Evolutionary conservation across 2,797 vertebrate genomes (phyloP).

Genomic region (Denticeps clupeoides): DNA sequence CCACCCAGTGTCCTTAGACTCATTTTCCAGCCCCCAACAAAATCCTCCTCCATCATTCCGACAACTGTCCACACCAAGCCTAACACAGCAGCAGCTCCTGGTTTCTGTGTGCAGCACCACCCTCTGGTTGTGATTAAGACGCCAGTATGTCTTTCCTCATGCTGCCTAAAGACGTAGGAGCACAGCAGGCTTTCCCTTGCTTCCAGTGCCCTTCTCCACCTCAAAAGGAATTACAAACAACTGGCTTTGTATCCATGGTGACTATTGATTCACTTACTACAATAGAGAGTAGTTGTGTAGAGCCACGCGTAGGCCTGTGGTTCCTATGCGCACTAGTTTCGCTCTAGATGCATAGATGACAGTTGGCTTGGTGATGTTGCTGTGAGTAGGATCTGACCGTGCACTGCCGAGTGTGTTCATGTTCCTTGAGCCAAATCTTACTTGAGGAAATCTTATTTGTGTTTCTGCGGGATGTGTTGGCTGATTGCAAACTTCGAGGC

Average conservation of each 20-base stretch:
- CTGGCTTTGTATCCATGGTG: constrained; percentile 59
- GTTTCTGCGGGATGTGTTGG: too few relatives aligned
- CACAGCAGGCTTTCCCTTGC: constrained; percentile 38
- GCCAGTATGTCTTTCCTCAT: constrained; percentile 46
- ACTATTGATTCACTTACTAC: constrained; percentile 44
- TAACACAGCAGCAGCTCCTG: too few relatives aligned
- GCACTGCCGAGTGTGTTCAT: neutral
- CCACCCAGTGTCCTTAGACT: too few relatives aligned
- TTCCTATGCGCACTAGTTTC: constrained; percentile 6
- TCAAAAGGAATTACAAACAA: constrained; percentile 45
- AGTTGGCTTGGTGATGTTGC: constrained; percentile 18
- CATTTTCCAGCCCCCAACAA: too few relatives aligned
- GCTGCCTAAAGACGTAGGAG: constrained; percentile 46
- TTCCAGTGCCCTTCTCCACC: constrained; percentile 39
- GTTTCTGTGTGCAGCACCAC: constrained; percentile 2
- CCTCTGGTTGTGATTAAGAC: constrained; percentile 38
- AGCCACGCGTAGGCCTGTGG: constrained; percentile 13
- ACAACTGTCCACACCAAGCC: too few relatives aligned
- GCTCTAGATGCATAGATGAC: neutral
- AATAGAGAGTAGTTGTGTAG: constrained; percentile 30
- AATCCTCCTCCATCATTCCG: too few relatives aligned
- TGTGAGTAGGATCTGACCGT: constrained; percentile 7
- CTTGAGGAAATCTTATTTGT: too few relatives aligned
- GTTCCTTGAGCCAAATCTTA: neutral
- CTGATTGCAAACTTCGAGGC: too few relatives aligned